Percentiles rank a stretch among this genome's conserved stretches.
Conservation (phyloP, 2,797 vertebrate species). For the Lophotriccus pileatus region DNA sequence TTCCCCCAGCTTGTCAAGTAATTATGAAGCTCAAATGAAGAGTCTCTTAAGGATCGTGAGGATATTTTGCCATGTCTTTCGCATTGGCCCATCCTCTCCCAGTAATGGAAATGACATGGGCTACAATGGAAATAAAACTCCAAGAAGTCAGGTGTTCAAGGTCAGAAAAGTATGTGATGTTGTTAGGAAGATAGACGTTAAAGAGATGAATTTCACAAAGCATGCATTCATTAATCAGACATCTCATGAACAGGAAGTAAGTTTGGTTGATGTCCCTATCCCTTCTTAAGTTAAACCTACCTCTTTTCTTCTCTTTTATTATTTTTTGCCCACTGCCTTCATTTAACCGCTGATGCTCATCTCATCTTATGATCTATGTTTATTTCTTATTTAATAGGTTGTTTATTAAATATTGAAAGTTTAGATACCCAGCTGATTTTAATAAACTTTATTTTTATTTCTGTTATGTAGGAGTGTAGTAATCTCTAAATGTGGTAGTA, state of each 20-base stretch:
- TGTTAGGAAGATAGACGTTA: constrained; percentile 79
- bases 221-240: constrained; percentile 77
- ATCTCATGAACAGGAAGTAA: constrained; percentile 77
- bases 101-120: constrained; percentile 95
- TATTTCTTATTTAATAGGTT: neutral
- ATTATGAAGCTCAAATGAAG: constrained; percentile 97
- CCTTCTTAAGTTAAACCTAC: constrained; percentile 60
- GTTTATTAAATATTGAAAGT: neutral
- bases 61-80: constrained; percentile 97
- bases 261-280: constrained; percentile 69
- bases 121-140: constrained; percentile 99
- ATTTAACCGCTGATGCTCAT: neutral
- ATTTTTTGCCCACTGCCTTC: neutral
- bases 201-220: constrained; percentile 79
- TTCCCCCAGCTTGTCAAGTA: constrained; percentile 90
- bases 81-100: constrained; percentile 91
- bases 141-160: constrained; percentile 98
- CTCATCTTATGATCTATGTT: neutral
- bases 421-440: neutral
- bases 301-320: constrained; percentile 42
- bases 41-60: constrained; percentile 95
- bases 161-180: constrained; percentile 83
- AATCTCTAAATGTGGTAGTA: neutral
- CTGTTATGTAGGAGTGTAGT: neutral
- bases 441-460: neutral